Base-by-base conservation (phyloP, 2,888 invertebrate species). In the Drosophila paranaensis region DNA sequence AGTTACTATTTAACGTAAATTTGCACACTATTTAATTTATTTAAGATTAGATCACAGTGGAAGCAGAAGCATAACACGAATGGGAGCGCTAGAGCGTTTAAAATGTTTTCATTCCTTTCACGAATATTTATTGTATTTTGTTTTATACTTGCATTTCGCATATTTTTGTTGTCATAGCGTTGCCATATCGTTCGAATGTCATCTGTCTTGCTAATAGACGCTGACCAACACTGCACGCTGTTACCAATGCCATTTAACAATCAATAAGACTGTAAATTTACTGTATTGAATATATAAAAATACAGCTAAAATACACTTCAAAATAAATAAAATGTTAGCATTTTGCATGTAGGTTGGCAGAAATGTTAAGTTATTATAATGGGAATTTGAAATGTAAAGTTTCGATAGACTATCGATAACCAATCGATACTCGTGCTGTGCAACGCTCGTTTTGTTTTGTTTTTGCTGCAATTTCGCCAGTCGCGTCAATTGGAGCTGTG, bases 61-160 rank as follows among this genome's bases (percentile, higher is more conserved):
- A 62, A 63, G 66, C 54, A 71, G 54, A 51, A 80, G 60, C 79
- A 80, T 61, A 66, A 72, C 66, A 62, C 81, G 74, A 67, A 65
- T 64, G 72, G 77, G 67, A 77, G 77, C 77, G 77, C 63, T 50
- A 71, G 70, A 68, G 64, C 60, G 71, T 74, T 81, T 69, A 74
- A 79, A 79, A 81, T 74, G 65, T 70, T 60, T 77, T 70, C 67
- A 81, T 74, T 73, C 63, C 78, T 78, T 81, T 56, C 74, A 81
- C 78, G 79, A 74, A 68, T 53, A 81, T 81, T 79, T 81, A 79
- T 79, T 81, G 70, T 70, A 70, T 74, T 81, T 81, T 81, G 74
- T 77, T 79, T 81, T 79, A 66, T 80, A 81, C 78, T 81, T 81
- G 81, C 70, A 70, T 66, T 81, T 79, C 79, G 81, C 63, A 69